Percentiles rank a stretch among this genome's conserved stretches.
Conservation (phyloP, 2,113 vertebrate genomes). For the Athene noctua region DNA sequence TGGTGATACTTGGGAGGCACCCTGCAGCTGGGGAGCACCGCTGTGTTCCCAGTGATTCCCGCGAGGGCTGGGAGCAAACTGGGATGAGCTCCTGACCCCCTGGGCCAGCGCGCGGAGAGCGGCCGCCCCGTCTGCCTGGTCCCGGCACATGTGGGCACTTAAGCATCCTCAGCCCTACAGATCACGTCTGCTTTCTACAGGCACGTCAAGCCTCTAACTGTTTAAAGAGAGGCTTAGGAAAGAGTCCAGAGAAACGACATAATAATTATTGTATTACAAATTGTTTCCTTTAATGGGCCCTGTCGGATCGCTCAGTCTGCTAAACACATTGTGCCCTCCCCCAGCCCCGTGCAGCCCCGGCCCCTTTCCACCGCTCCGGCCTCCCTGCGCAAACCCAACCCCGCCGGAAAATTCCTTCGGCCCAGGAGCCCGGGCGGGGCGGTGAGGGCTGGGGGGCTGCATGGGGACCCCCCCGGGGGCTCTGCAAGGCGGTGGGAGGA, state of each 20-base stretch:
- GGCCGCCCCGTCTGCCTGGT: background rate
- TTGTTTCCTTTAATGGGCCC: constrained; percentile 62
- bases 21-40: rapidly evolving
- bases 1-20: background rate
- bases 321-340: constrained; percentile 50
- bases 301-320: constrained; percentile 51
- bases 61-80: background rate
- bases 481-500: background rate
- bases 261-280: constrained; percentile 65
- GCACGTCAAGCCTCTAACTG: background rate
- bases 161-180: background rate
- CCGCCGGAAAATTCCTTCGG: background rate
- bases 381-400: background rate
- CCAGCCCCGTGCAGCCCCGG: background rate
- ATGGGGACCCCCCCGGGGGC: rapidly evolving
- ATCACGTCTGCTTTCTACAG: background rate
- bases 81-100: background rate
- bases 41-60: background rate
- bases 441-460: background rate
- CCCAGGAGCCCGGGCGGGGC: background rate
- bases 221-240: constrained; percentile 52
- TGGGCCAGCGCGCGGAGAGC: background rate
- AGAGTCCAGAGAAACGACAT: constrained; percentile 41
- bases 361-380: background rate
- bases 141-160: background rate